Base-by-base conservation (phyloP, 2,113 vertebrate genomes). In the Silurus meridionalis region DNA sequence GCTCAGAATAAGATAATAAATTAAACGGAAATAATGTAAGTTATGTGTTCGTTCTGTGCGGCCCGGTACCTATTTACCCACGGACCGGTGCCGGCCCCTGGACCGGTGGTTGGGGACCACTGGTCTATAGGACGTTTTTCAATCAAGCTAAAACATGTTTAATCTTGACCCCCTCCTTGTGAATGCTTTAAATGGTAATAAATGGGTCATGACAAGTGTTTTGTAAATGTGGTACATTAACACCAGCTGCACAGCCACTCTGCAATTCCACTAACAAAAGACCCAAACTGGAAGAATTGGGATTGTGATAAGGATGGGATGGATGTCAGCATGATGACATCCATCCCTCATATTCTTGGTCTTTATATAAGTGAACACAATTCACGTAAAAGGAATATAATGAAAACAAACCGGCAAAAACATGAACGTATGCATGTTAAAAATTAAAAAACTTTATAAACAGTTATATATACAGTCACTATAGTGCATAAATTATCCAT, bases 91-190 rank as follows among this genome's bases (percentile, higher is more conserved):
- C 28, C 28, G 28, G 28, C 2, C 28, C 28, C 1, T 2, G 2
- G 28, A 1, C 28, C 28, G 28, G 28, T n/a, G 28, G 28, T 37
- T 37, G 28, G 28, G 28, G 28, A 37, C 28, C 28, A 37, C 28
- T 37, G 28, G 28, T 37, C 28, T 37, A 37, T 37, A 37, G 28
- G 28, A 87, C 50, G 52, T 86, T 89, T 89, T 91, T 90, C 86
- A 92, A 81, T 93, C 89, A 89, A 80, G 90, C 82, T 15, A 78
- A 85, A 84, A 86, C 87, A 82, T 91, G 87, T 90, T 72, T 91
- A 87, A 92, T 89, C 83, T 72, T n/a, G 6, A 83, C 82, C 83
- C 71, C 69, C 58, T 55, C 67, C 86, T 58, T 78, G 14, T 57
- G 78, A 86, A 87, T 87, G 61, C 85, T 90, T 91, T 90, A 87